A percentile compares a stretch with the other conserved stretches of the same genome.
phyloP scores from a whole-genome alignment of 2,888 invertebrate species.

The Laothoe populi region DNA sequence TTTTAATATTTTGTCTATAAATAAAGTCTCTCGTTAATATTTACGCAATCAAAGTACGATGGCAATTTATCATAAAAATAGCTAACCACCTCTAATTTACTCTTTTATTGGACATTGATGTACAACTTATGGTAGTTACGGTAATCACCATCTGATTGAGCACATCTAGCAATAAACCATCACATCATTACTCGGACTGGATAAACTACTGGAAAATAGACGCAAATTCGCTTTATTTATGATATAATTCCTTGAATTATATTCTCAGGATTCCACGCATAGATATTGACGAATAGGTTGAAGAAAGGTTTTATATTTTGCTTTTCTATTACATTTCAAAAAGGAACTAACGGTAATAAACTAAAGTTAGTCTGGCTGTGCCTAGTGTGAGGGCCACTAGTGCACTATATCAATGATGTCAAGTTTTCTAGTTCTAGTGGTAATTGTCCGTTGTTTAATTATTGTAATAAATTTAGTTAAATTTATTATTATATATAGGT shows the following conservation, averaged over 20 bases:
- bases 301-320: background rate
- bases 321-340: too few species aligned
- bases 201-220: background rate
- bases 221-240: background rate
- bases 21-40: background rate
- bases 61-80: background rate
- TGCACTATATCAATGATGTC: too few species aligned
- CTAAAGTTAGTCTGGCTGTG: too few species aligned
- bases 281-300: background rate
- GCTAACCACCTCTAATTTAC: background rate
- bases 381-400: too few species aligned
- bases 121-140: background rate
- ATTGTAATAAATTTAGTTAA: too few species aligned
- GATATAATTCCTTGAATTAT: background rate
- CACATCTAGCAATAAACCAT: slow-evolving; percentile 1
- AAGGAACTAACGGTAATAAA: too few species aligned
- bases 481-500: too few species aligned
- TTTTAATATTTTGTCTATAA: too few species aligned
- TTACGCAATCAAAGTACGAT: background rate
- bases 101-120: background rate
- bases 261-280: background rate
- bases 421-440: too few species aligned
- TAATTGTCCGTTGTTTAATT: too few species aligned
- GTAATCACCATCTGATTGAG: slow-evolving; percentile 1
- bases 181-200: slow-evolving; percentile 1